Base-by-base conservation (phyloP, 2,113 vertebrate species). In the Silurus meridionalis region DNA sequence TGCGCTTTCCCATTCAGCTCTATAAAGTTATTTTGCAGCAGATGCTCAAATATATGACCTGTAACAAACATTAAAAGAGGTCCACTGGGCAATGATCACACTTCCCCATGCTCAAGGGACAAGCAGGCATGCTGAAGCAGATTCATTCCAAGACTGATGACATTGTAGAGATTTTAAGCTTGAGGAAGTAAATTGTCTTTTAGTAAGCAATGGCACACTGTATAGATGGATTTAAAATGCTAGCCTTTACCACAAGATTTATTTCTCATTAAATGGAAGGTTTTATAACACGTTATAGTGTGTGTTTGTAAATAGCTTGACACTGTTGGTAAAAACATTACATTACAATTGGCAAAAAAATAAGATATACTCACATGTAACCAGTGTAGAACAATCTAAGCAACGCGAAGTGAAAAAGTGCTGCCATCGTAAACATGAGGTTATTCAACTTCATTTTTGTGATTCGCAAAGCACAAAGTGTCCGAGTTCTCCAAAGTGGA, bases 391-490 rank as follows among this genome's bases (percentile, higher is more conserved):
- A 37, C 1, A 37, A 37, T 37, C 37, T 37, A 7, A 71, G 67
- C 67, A 46, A 71, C 6, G 15, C 15, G 46, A 46, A 17, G 14
- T 46, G 14, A 71, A 11, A 23, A 52, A 50, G 5, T 50, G 19
- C 46, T 74, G 17, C 46, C 17, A 50, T 50, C 11, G 15, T 71
- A 71, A 71, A 71, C 28, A 46, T 17, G 14, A 8, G 28, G 67
- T 71, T 17, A 71, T 46, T 37, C 37, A 37, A 37, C 37, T 37
- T 37, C 1, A 37, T 37, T 37, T 37, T 37, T 21, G 15, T 48
- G 75, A 86, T 83, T 50, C 69, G 85, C 46, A 75, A 81, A 74
- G 15, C 25, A 58, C 80, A 84, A 48, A 74, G 75, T 46, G 86
- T 60, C 71, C 2, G 52, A 72, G 69, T 14, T 25, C 84, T 80